These are phyloP conservation scores for Hestina assimilis DNA, from an alignment of 1,140 invertebrate genomes.

Conservation along the genomic window DNA sequence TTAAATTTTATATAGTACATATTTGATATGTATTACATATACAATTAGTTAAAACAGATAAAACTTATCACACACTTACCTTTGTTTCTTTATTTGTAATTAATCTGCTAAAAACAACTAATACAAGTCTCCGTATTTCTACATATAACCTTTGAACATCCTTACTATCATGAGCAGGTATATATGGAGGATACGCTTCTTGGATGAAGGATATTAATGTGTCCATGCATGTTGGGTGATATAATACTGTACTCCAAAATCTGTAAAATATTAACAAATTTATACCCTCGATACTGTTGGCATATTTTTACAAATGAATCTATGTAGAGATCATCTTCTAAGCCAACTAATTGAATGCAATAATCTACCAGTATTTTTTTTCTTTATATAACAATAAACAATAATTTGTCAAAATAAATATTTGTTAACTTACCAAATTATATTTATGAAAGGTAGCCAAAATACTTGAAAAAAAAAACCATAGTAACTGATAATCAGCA, in stretches of 20 bases:
- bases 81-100: conserved; percentile 87
- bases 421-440: too few species aligned
- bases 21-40: too few species aligned
- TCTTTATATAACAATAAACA: too few species aligned
- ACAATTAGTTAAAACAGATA: conserved; percentile 5
- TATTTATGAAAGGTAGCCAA: too few species aligned
- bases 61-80: conserved; percentile 56
- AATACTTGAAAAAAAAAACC: too few species aligned
- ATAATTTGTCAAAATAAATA: too few species aligned
- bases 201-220: conserved; percentile 85
- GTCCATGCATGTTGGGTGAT: conserved; percentile 82
- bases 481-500: too few species aligned
- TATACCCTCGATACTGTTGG: background rate
- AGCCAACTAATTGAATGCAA: too few species aligned
- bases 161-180: conserved; percentile 66
- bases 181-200: conserved; percentile 84
- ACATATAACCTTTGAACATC: conserved; percentile 69
- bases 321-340: too few species aligned
- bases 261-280: conserved; percentile 69
- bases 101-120: conserved; percentile 85
- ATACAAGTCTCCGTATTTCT: conserved; percentile 81
- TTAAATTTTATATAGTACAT: too few species aligned
- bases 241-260: conserved; percentile 90
- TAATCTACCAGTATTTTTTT: too few species aligned
- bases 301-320: background rate